Evolutionary conservation across 2,113 vertebrate genomes (phyloP), one percentile per base, ranked within the genome.

Genomic region (Sisor rabdophorus): DNA sequence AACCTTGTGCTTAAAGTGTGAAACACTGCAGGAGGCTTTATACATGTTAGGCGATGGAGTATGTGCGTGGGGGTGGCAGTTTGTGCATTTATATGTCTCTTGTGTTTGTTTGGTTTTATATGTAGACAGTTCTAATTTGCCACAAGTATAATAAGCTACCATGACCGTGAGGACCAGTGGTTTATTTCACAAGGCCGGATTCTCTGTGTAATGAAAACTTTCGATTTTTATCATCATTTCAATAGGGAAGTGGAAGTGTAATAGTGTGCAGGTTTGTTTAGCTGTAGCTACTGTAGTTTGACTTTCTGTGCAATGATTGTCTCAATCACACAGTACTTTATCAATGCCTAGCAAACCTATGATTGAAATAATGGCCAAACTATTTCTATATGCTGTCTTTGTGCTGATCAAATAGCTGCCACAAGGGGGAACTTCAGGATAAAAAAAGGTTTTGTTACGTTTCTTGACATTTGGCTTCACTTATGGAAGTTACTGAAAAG

Each of bases 371-470:
- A 36, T 40, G 15, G 15, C 16, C 50, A 53, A 6, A 8, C 15
- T 59, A 44, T 52, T 2, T 26, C 22, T 44, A 8, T n/a, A 47
- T 4, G 52, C n/a, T 70, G 12, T 36, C 44, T 4, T 3, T 8
- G 9, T 36, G 65, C 16, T 28, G 7, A 47, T 19, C 48, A 13
- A 26, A 4, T 30, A 20, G 30, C 17, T 11, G 24, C 69, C 77
- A 78, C 77, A 65, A 78, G 77, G 52, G 69, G 69, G 77, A 63
- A 32, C 59, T n/a, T 72, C 5, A 56, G 24, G 50, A 72, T 72
- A n/a, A 55, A 50, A n/a, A 63, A 72, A 72, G 1, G 11, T 26
- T 26, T 15, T 12, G 7, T 8, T 65, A 59, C 9, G 44, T 3
- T 6, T 47, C 17, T 24, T 67, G 61, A 11, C 20, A 5, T 69